Evolutionary conservation across 2,113 vertebrate species (phyloP), one percentile per base, ranked within the genome.

Genomic region (Nerophis ophidion): DNA sequence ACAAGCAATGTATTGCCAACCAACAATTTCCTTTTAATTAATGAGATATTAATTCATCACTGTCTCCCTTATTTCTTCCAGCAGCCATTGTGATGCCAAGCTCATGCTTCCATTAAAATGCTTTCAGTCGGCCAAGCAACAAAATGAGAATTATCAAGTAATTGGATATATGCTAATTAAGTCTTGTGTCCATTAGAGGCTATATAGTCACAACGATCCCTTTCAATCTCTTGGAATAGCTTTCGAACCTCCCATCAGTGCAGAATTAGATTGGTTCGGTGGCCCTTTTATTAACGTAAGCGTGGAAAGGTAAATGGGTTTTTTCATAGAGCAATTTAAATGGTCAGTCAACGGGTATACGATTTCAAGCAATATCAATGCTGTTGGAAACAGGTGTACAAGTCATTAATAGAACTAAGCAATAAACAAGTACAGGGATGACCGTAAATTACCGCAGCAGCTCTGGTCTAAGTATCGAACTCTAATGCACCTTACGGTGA

Each of bases 101-200:
- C 35, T 19, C 16, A 26, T 33, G 38, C 36, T 45, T 7, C 36
- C 50, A 26, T 17, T 51, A 7, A 34, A 56, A 8, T 56, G 0
- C 33, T 59, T 57, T 48, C 11, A 52, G 6, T 35, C 51, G 33
- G 19, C 46, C 47, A 40, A 16, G 2, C 33, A 57, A 34, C 49
- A 53, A 9, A 9, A 15, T 45, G 4, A 33, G 11, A 57, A 48
- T 26, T 34, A 13, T 60, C 12, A 10, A 56, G 57, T 56, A 65
- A 68, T 58, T 66, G 63, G 61, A 50, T 57, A 19, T 35, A 54
- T 61, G 55, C 55, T 60, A 63, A 75, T 55, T 62, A 14, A 14
- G 4, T 26, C 45, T 10, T 65, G 48, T 40, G 45, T 17, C 55
- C 60, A 63, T 67, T 55, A 72, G 55, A 57, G 38, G 55, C 36